These are phyloP conservation scores for Parochlus steinenii DNA, from an alignment of 2,888 invertebrate genomes.

Conservation along the genomic window DNA sequence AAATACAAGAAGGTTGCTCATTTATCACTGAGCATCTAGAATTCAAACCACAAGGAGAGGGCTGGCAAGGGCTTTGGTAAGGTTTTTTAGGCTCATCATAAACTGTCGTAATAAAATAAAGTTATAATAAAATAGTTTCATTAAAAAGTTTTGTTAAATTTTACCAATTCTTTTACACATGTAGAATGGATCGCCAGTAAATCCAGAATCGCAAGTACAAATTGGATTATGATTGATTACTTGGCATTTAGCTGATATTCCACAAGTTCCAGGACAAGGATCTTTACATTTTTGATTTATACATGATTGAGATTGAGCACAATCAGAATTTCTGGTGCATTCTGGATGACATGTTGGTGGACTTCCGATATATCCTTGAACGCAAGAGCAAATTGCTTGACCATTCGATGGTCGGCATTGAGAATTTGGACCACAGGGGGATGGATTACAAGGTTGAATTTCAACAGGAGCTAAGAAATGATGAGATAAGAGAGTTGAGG, in stretches of 20 bases:
- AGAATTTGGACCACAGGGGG: slow-evolving; percentile 48
- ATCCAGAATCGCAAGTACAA: slow-evolving; percentile 42
- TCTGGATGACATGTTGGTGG: slow-evolving; percentile 53
- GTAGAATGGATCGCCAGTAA: slow-evolving; percentile 54
- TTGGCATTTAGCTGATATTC: slow-evolving; percentile 37
- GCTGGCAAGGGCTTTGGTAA: slow-evolving; percentile 44
- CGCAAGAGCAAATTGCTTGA: slow-evolving; percentile 42
- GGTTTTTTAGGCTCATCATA: slow-evolving; percentile 23
- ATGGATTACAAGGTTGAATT: slow-evolving; percentile 49
- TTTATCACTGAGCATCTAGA: slow-evolving; percentile 58
- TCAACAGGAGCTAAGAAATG: too few species aligned
- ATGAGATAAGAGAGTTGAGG: too few species aligned
- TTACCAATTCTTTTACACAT: slow-evolving; percentile 23
- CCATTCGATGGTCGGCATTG: slow-evolving; percentile 38
- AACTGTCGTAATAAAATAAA: slow-evolving; percentile 14
- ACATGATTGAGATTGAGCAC: slow-evolving; percentile 45
- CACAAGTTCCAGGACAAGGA: slow-evolving; percentile 54
- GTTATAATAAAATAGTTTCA: neutral
- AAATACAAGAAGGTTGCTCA: slow-evolving; percentile 62
- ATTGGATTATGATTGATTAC: slow-evolving; percentile 45
- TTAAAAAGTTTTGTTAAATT: neutral
- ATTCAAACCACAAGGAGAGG: slow-evolving; percentile 58
- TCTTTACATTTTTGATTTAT: slow-evolving; percentile 46
- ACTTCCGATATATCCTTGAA: slow-evolving; percentile 40
- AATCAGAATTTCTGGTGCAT: slow-evolving; percentile 49